phyloP scores from a whole-genome alignment of 2,888 invertebrate genomes.

The Napeogenes inachia region DNA sequence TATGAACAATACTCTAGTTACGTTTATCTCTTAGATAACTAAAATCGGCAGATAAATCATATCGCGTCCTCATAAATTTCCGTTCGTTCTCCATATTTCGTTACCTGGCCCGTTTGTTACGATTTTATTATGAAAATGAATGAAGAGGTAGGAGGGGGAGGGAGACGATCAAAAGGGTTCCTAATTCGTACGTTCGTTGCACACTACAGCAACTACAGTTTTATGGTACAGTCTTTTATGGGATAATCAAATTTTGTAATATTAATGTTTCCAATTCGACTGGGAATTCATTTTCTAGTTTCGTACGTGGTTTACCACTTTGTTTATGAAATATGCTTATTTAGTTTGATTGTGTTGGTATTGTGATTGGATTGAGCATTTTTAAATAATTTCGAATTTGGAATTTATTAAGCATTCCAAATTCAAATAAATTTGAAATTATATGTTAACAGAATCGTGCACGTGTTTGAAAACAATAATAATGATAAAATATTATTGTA shows the following conservation, averaged over 20 bases:
- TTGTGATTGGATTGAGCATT: not conserved
- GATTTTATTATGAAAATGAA: slow-evolving; percentile 78
- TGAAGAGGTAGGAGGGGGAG: slow-evolving; percentile 53
- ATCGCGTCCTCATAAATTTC: slow-evolving; percentile 68
- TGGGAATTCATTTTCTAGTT: slow-evolving; percentile 58
- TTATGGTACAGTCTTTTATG: slow-evolving; percentile 76
- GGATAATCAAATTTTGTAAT: slow-evolving; percentile 77
- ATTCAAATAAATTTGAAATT: not conserved
- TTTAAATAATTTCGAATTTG: no score
- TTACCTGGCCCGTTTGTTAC: slow-evolving; percentile 76
- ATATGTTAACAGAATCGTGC: slow-evolving; percentile 2
- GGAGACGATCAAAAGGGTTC: slow-evolving; percentile 70
- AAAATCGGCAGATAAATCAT: slow-evolving; percentile 54
- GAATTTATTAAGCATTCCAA: not conserved
- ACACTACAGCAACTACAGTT: slow-evolving; percentile 72
- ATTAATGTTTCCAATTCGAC: slow-evolving; percentile 70
- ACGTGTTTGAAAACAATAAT: no score
- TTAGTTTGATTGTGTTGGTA: not conserved
- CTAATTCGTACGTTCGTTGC: slow-evolving; percentile 75
- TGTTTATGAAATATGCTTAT: slow-evolving; percentile 13
- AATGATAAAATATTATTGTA: no score
- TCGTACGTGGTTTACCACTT: slow-evolving; percentile 23
- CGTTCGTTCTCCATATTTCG: slow-evolving; percentile 74
- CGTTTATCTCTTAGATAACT: slow-evolving; percentile 7
- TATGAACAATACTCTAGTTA: not conserved